Base-by-base conservation (phyloP, 2,888 invertebrate species). In the Parelbella ahira region DNA sequence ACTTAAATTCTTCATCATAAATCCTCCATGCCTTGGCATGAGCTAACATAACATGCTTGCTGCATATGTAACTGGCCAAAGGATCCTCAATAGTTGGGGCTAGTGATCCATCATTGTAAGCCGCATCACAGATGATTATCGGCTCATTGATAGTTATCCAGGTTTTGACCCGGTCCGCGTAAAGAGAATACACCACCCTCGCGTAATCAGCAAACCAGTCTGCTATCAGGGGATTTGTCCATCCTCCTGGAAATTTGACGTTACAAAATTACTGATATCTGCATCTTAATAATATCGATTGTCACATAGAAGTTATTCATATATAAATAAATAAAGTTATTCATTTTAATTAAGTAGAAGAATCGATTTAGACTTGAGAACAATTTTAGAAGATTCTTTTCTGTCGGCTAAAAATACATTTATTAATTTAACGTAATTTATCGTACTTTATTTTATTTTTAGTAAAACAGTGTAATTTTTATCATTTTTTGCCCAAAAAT, bases 91-190 rank as follows among this genome's bases (percentile, higher is more conserved):
- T 9, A 0, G 15, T n/a, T 9, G 78, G 56, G 0, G 88, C 86
- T 59, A 83, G 60, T 8, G 58, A 60, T 18, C 77, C 77, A 1
- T 68, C 60, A 2, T 74, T 78, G 53, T 88, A 89, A 0, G 69
- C 70, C 0, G 49, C 23, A 1, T 66, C 63, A 45, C 87, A 86
- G 19, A 76, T 51, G 0, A 71, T 47, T 20, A 68, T 57, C 0
- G 93, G 92, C 54, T 93, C 93, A 60, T 93, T 93, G 23, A 93
- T 79, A 0, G 93, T 93, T 0, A 92, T 87, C 93, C 93, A 93
- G 23, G 80, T 70, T 59, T 82, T 89, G 0, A 92, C 90, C 20
- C 90, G 82, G 51, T 89, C 88, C 0, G 89, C 92, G 50, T 83
- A 91, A 48, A 89, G 69, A 3, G 78, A 70, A 55, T 84, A 89